phyloP scores from a whole-genome alignment of 2,888 invertebrate species.

The Trichacis sp. region DNA sequence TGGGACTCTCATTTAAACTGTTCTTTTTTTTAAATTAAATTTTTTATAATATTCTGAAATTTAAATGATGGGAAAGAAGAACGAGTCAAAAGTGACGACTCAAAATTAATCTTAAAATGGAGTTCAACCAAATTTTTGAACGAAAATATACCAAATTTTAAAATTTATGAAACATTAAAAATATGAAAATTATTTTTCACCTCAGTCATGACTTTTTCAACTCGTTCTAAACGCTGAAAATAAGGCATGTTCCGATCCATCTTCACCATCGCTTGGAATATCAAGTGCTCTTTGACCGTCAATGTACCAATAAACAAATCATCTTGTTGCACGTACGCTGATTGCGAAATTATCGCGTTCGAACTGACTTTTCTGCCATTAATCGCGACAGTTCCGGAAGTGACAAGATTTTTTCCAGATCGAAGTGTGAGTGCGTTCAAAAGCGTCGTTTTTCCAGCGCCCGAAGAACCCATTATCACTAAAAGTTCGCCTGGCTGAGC shows the following conservation, averaged over 20 bases:
- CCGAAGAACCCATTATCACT: slow-evolving; percentile 90
- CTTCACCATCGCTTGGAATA: slow-evolving; percentile 86
- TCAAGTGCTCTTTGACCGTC: slow-evolving; percentile 89
- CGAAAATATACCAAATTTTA: too few species aligned
- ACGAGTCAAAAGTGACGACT: too few species aligned
- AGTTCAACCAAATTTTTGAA: too few species aligned
- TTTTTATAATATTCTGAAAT: not conserved
- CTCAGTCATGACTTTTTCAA: slow-evolving; percentile 89
- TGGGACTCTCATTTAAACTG: too few species aligned
- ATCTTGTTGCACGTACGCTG: slow-evolving; percentile 94
- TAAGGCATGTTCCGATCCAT: slow-evolving; percentile 85
- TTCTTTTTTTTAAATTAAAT: not conserved
- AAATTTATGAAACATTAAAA: too few species aligned
- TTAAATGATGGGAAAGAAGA: too few species aligned
- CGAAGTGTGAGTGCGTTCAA: slow-evolving; percentile 90
- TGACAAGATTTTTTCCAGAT: slow-evolving; percentile 77
- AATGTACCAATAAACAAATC: slow-evolving; percentile 92
- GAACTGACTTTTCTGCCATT: slow-evolving; percentile 84
- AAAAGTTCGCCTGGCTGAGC: slow-evolving; percentile 88
- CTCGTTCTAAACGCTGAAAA: slow-evolving; percentile 80
- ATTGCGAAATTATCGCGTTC: slow-evolving; percentile 79
- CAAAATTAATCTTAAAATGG: too few species aligned
- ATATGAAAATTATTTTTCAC: slow-evolving; percentile 56
- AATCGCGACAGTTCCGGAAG: slow-evolving; percentile 73
- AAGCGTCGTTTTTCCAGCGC: slow-evolving; percentile 95